These are phyloP conservation scores for Nothobranchius kuhntae DNA, from an alignment of 2,113 vertebrate species.

Conservation along the genomic window DNA sequence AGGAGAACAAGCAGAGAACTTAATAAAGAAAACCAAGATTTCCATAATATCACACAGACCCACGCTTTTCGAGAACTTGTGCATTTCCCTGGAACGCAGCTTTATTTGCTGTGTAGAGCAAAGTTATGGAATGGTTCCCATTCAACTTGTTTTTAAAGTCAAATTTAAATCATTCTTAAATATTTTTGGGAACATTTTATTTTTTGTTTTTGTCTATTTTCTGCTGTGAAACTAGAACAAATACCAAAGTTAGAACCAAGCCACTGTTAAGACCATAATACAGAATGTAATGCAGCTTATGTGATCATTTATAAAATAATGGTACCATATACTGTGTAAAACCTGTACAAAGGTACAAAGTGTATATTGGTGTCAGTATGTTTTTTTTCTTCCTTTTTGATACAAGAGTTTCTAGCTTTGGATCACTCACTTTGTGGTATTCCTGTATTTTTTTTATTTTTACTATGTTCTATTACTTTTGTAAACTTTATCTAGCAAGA, in stretches of 20 bases:
- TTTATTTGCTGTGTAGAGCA: not conserved
- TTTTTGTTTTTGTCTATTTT: not conserved
- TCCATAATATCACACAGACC: too few species aligned
- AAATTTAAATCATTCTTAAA: not conserved
- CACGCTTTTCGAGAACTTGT: too few species aligned
- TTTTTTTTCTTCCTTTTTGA: not conserved
- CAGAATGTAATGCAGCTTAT: not conserved
- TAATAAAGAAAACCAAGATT: too few species aligned
- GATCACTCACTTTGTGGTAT: not conserved
- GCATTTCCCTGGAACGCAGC: not conserved
- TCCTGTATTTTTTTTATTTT: not conserved
- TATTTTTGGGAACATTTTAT: not conserved
- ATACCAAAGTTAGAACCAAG: constrained; percentile 54
- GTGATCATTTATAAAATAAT: not conserved
- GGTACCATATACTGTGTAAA: constrained; percentile 11
- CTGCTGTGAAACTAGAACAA: constrained; percentile 1
- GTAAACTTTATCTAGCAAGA: too few species aligned
- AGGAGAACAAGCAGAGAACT: too few species aligned
- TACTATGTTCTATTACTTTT: too few species aligned
- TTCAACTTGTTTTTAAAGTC: not conserved
- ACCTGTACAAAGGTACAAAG: constrained; percentile 1
- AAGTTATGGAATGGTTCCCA: not conserved
- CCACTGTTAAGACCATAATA: constrained; percentile 1
- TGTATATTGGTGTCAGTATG: not conserved
- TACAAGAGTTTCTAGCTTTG: not conserved